Base-by-base conservation (phyloP, 2,797 vertebrate genomes). In the Ceryle rudis region DNA sequence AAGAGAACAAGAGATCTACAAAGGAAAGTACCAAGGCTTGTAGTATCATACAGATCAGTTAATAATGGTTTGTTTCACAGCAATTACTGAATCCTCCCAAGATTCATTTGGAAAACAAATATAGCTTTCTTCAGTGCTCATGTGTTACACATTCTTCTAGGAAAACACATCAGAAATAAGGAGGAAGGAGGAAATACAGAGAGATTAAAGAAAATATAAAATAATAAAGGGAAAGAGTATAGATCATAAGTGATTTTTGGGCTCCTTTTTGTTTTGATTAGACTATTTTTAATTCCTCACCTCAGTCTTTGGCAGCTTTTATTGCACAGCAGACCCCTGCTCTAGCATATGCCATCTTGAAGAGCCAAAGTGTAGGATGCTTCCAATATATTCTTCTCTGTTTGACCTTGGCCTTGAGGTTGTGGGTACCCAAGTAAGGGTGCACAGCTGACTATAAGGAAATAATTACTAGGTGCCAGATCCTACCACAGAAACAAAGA, bases 61-160 rank as follows among this genome's bases (percentile, higher is more conserved):
- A 96, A 92, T 82, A 94, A 67, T n/a, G 39, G 57, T 84, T 89
- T 85, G 52, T 58, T 95, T 90, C 58, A 37, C 42, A 89, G 74
- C 37, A 86, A 13, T 73, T 95, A 71, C 57, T 74, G 67, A 77
- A 75, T 89, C 44, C 23, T 93, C 41, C 84, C 44, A 80, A 70
- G 64, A 80, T 67, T 57, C 0, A 42, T 73, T 66, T 81, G 73
- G 60, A 80, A 91, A 95, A 84, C 73, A 95, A 81, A 89, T 61
- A 29, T 42, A 64, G 10, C 16, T 84, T 86, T 90, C n/a, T 92
- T 49, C n/a, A 69, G 2, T 25, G 37, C 13, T 91, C 8, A 18
- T 42, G 31, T 47, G 13, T 66, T 80, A 42, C 20, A 62, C 5
- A 29, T 42, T 84, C 22, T 73, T 75, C 72, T 37, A 70, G 60